These are phyloP conservation scores for Esox masquinongy DNA, from an alignment of 2,797 vertebrate genomes.

Conservation along the genomic window DNA sequence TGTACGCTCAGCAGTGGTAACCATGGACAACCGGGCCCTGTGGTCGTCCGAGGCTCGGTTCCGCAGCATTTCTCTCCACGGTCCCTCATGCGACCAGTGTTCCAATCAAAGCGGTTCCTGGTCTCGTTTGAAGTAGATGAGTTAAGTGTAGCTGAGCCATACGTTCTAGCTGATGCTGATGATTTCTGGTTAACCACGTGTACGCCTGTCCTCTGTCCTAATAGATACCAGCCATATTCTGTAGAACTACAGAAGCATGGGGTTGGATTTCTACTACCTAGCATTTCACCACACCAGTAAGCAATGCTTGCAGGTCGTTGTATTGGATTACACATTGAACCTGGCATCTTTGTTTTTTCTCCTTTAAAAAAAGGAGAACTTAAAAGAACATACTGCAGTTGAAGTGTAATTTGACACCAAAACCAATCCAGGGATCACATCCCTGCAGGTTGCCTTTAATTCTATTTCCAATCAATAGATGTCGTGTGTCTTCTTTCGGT, in stretches of 20 bases:
- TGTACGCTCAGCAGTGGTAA: constrained; percentile 43
- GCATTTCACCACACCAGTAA: constrained; percentile 56
- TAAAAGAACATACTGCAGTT: constrained; percentile 48
- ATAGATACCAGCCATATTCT: constrained; percentile 31
- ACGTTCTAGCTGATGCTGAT: constrained; percentile 7
- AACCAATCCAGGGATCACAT: constrained; percentile 50
- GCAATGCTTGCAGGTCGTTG: constrained; percentile 55
- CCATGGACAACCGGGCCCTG: constrained; percentile 35
- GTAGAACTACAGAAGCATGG: constrained; percentile 25
- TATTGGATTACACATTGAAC: constrained; percentile 59
- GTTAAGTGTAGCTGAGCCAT: constrained; percentile 8
- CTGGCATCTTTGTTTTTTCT: constrained; percentile 50
- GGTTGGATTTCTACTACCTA: constrained; percentile 56
- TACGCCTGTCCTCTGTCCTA: constrained; percentile 23
- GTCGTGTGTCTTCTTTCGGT: constrained; percentile 58
- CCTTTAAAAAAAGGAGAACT: constrained; percentile 51
- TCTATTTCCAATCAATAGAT: constrained; percentile 65
- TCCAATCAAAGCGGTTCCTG: constrained; percentile 7
- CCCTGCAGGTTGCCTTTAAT: constrained; percentile 41
- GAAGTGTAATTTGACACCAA: constrained; percentile 64
- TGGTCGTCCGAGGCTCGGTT: neutral
- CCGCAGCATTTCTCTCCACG: neutral
- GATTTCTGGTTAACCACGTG: constrained; percentile 31
- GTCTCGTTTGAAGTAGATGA: constrained; percentile 1
- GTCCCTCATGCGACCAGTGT: constrained; percentile 14